Percentiles rank a stretch among this genome's conserved stretches.
Evolutionary conservation across 2,888 invertebrate species (phyloP).

Genomic region (Brachynemurus nebulosus): DNA sequence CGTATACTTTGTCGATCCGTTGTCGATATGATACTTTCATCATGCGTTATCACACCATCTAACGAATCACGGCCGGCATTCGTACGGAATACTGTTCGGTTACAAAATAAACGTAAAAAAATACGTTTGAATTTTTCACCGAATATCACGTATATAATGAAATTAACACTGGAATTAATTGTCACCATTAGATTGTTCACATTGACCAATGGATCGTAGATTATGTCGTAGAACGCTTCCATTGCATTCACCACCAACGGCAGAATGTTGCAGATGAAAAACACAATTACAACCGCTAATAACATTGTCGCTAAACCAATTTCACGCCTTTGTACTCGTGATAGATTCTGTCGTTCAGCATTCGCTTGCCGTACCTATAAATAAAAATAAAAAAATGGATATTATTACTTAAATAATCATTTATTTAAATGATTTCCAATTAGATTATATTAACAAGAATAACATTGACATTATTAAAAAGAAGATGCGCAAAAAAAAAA

Average conservation of each 20-base stretch:
- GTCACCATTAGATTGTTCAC: constrained; percentile 86
- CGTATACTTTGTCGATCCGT: constrained; percentile 61
- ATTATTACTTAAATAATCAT: constrained; percentile 1
- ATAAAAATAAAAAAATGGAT: constrained; percentile 6
- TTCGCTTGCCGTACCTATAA: constrained; percentile 73
- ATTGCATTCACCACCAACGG: constrained; percentile 76
- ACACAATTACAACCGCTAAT: constrained; percentile 85
- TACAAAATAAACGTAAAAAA: constrained; percentile 68
- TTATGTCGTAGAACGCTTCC: constrained; percentile 59
- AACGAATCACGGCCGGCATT: constrained; percentile 50
- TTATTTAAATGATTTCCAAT: no score
- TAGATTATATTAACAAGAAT: no score
- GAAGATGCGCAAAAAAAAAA: no score
- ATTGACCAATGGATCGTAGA: constrained; percentile 58
- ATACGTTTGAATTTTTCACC: constrained; percentile 91
- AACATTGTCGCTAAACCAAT: constrained; percentile 92
- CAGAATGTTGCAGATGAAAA: constrained; percentile 83
- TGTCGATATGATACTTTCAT: constrained; percentile 71
- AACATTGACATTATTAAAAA: no score
- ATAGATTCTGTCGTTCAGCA: constrained; percentile 76
- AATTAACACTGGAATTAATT: constrained; percentile 94
- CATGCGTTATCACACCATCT: constrained; percentile 53
- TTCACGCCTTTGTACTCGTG: constrained; percentile 80
- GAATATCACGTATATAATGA: constrained; percentile 94
- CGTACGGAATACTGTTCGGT: constrained; percentile 35